Evolutionary conservation across 2,113 vertebrate species (phyloP), one percentile per base, ranked within the genome.

Genomic region (Lontra canadensis): DNA sequence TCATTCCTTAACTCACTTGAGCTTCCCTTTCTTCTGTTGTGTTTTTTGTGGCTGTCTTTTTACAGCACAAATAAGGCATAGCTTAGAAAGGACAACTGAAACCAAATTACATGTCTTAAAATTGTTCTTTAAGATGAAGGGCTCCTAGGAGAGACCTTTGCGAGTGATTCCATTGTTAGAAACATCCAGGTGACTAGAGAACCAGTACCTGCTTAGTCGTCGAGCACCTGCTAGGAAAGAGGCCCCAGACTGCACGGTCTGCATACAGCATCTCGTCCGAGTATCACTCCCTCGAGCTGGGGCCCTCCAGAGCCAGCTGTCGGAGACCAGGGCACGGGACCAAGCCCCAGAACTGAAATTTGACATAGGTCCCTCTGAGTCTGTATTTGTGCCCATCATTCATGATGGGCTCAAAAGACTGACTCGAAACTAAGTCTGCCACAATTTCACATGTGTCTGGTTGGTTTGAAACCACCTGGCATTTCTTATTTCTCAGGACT

Each of bases 371-470:
- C 47, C 18, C 10, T 47, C 4, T 26, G 73, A 88, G 44, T 67
- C 59, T 21, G 0, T 17, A 0, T 29, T 9, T 67, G 39, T 42
- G 61, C 59, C 12, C 7, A 0, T 34, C 18, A 36, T 1, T 36
- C 10, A 3, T 1, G 3, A 7, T 1, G n/a, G 86, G 3, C 44
- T 44, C 14, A 8, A 3, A 39, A 34, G 1, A 12, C 55, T n/a
- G 15, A 29, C 14, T 0, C 15, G 57, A 44, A 76, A 10, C 7
- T 6, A 12, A 4, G 29, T 29, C 63, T 11, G 0, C 25, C 29
- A 25, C 2, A 1, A 9, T 6, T 34, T 23, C 21, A 4, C 7
- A 0, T 0, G 17, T 6, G 7, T 39, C 0, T 31, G 6, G 17
- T 36, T 25, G 47, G 17, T 39, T 59, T 44, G 21, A n/a, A 44